These are phyloP conservation scores for Amphipyra berbera DNA, from an alignment of 2,888 invertebrate species.

Conservation along the genomic window DNA sequence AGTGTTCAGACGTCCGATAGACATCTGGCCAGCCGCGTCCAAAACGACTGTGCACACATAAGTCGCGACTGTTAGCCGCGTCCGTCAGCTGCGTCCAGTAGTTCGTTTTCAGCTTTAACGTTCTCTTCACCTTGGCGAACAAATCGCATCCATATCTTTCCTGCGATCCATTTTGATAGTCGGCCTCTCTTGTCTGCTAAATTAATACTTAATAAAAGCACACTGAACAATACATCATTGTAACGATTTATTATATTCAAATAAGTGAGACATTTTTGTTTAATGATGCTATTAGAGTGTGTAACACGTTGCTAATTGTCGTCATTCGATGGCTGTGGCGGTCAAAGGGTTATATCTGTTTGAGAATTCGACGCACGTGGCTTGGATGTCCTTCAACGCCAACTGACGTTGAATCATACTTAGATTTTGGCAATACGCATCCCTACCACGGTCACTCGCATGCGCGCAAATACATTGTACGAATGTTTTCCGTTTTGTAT, in stretches of 20 bases:
- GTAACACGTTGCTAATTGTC: conserved; percentile 1
- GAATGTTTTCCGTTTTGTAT: too few species aligned
- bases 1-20: too few species aligned
- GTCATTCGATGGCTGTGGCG: not conserved
- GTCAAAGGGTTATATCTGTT: not conserved
- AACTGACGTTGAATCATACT: not conserved
- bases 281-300: conserved; percentile 39
- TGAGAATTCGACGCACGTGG: not conserved
- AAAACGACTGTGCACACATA: too few species aligned
- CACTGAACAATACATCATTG: conserved; percentile 30
- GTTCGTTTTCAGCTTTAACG: too few species aligned
- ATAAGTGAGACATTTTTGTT: conserved; percentile 12
- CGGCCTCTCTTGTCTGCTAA: not conserved
- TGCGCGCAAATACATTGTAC: too few species aligned
- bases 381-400: not conserved
- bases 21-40: too few species aligned
- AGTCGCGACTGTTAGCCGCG: too few species aligned
- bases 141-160: not conserved
- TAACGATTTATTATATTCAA: conserved; percentile 48
- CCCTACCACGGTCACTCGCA: too few species aligned
- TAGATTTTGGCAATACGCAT: not conserved
- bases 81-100: too few species aligned
- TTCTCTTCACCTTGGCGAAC: not conserved
- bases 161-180: not conserved
- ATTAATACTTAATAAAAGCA: conserved; percentile 17